phyloP scores from a whole-genome alignment of 2,888 invertebrate genomes.

The Agonopterix alstromeriana region DNA sequence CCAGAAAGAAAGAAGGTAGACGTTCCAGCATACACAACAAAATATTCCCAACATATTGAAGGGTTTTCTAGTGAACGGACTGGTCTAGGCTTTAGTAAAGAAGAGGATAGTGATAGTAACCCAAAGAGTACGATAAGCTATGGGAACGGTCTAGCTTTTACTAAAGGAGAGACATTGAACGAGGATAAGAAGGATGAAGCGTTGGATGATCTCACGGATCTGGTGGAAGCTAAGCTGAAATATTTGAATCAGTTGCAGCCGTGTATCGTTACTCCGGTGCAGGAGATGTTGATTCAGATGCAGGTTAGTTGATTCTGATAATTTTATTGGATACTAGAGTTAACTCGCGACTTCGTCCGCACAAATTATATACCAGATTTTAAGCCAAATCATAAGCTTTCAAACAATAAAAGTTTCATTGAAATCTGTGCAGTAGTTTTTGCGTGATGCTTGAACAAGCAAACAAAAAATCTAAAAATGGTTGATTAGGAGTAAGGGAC shows the following conservation, averaged over 20 bases:
- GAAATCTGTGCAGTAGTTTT: no score
- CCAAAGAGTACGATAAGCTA: constrained; percentile 56
- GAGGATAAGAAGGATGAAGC: constrained; percentile 54
- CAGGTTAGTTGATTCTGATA: constrained; percentile 49
- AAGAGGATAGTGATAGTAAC: constrained; percentile 30
- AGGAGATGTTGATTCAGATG: constrained; percentile 75
- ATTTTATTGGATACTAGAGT: neutral
- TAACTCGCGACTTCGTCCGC: neutral
- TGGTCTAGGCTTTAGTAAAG: constrained; percentile 64
- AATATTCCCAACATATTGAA: constrained; percentile 64
- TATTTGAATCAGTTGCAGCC: constrained; percentile 69
- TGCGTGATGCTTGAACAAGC: no score
- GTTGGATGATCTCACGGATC: constrained; percentile 47
- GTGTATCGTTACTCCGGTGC: constrained; percentile 63
- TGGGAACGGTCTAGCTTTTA: constrained; percentile 64
- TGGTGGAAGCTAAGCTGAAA: constrained; percentile 71
- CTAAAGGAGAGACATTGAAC: constrained; percentile 71
- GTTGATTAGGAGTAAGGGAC: no score
- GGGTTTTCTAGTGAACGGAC: constrained; percentile 61
- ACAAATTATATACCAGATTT: no score
- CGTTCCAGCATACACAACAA: constrained; percentile 56
- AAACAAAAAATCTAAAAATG: no score
- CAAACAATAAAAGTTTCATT: no score
- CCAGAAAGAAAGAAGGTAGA: constrained; percentile 46
- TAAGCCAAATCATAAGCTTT: no score